phyloP scores from a whole-genome alignment of 2,888 invertebrate species.

The Mamestra brassicae region DNA sequence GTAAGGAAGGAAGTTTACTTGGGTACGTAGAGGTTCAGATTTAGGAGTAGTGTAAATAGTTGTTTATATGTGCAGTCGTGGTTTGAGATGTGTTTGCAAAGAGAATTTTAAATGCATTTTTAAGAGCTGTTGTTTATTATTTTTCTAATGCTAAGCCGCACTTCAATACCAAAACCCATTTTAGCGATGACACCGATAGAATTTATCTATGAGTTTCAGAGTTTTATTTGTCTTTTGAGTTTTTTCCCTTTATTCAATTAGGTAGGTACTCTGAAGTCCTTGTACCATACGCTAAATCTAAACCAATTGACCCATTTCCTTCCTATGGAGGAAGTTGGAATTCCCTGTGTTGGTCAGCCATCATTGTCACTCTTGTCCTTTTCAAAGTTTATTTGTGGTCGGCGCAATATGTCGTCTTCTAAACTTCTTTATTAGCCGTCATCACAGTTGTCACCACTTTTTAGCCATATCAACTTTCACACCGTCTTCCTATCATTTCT shows the following conservation, averaged over 20 bases:
- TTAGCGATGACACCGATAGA: no score
- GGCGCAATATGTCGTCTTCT: no score
- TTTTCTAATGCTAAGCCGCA: not conserved
- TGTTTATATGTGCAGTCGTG: not conserved
- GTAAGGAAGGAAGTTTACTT: slow-evolving; percentile 38
- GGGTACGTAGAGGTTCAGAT: slow-evolving; percentile 32
- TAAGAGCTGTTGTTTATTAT: not conserved
- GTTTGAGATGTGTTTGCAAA: not conserved
- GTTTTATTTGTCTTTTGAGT: no score
- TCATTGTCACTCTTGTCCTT: not conserved
- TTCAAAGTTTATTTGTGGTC: no score
- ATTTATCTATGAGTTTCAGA: no score
- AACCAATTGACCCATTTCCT: not conserved
- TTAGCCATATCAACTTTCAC: not conserved
- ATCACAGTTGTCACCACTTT: not conserved
- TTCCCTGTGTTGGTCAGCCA: not conserved
- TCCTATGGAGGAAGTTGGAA: not conserved
- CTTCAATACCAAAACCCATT: not conserved
- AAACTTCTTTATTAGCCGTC: not conserved
- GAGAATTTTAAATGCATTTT: not conserved
- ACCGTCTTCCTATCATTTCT: no score
- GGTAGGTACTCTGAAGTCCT: no score
- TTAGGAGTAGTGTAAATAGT: slow-evolving; percentile 19
- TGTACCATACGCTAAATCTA: not conserved
- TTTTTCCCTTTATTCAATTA: no score